These are phyloP conservation scores for Cataglyphis rosenhaueri DNA, from an alignment of 2,888 invertebrate genomes.

Conservation along the genomic window DNA sequence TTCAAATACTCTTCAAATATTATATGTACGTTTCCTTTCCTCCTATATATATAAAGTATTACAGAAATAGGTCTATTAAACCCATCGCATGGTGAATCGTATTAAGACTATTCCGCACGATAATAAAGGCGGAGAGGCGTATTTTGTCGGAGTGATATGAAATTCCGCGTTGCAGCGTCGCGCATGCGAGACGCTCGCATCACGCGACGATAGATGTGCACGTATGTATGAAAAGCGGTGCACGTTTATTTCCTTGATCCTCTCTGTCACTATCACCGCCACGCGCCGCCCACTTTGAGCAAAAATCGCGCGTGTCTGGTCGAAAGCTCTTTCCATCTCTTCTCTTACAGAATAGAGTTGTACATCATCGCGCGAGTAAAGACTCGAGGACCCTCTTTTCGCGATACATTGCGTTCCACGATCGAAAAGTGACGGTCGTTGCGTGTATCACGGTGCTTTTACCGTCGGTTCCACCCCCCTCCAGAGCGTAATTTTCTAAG, in stretches of 20 bases:
- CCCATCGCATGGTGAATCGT: constrained; percentile 18
- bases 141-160: constrained; percentile 46
- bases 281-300: neutral
- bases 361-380: constrained; percentile 56
- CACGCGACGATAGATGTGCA: constrained; percentile 29
- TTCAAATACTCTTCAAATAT: neutral
- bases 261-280: neutral
- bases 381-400: constrained; percentile 45
- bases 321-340: constrained; percentile 23
- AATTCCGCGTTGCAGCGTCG: constrained; percentile 42
- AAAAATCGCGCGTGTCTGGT: constrained; percentile 31
- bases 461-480: neutral
- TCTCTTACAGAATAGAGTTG: constrained; percentile 26
- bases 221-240: neutral
- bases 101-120: constrained; percentile 46
- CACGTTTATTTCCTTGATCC: constrained; percentile 44
- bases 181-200: constrained; percentile 27
- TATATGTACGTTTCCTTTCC: neutral
- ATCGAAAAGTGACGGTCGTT: constrained; percentile 54
- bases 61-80: constrained; percentile 18
- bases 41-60: constrained; percentile 21
- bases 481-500: constrained; percentile 40
- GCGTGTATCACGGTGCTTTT: constrained; percentile 63
- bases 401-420: constrained; percentile 38
- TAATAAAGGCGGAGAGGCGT: constrained; percentile 41